These are phyloP conservation scores for Rallus crepitans DNA, from an alignment of 2,797 vertebrate genomes.

Conservation along the genomic window DNA sequence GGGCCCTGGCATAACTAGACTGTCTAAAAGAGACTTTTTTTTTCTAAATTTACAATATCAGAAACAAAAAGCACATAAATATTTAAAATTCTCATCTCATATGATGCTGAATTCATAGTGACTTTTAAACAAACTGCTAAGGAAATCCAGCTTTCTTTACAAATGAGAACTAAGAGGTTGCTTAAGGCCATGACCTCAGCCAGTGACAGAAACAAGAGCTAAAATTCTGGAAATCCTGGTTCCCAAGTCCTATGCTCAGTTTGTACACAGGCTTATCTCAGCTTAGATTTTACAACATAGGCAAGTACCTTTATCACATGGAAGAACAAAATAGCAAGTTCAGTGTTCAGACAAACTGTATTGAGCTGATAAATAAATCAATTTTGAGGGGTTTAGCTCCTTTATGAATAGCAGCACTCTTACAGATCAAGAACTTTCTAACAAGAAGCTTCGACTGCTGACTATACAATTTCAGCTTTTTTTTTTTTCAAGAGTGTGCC, in stretches of 20 bases:
- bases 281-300: conserved; percentile 1
- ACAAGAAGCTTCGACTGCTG: conserved; percentile 49
- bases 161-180: background rate
- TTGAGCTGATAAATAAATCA: conserved; percentile 66
- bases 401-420: conserved; percentile 56
- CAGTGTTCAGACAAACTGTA: conserved; percentile 48
- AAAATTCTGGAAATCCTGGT: background rate
- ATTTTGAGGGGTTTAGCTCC: conserved; percentile 44
- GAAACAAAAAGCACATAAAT: background rate
- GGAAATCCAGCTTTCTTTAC: background rate
- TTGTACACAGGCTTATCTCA: background rate
- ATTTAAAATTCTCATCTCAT: background rate
- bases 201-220: background rate
- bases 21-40: background rate
- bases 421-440: conserved; percentile 46
- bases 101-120: background rate
- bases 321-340: conserved; percentile 46
- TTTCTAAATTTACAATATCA: background rate
- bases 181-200: background rate
- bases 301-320: conserved; percentile 4
- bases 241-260: background rate
- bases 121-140: background rate
- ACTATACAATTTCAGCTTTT: background rate
- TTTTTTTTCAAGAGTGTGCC: background rate
- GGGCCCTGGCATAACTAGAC: background rate